Evolutionary conservation across 2,113 vertebrate genomes (phyloP).

Genomic region (Eurystomus gularis): DNA sequence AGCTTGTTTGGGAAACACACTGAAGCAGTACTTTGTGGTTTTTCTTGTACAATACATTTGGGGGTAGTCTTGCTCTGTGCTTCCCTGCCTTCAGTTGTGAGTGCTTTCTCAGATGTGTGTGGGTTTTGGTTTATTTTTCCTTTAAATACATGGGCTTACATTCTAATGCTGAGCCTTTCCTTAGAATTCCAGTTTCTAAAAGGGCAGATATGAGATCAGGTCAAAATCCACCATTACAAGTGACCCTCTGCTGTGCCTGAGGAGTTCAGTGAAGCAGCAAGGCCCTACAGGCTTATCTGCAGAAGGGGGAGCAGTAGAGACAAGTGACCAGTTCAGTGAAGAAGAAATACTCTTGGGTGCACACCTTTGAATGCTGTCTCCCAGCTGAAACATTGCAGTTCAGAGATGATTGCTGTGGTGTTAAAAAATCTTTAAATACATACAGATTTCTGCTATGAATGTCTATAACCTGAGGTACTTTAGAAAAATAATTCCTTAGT

Average conservation of each 20-base stretch:
- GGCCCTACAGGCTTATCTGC: neutral
- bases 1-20: neutral
- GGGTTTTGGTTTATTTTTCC: neutral
- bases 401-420: neutral
- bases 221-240: neutral
- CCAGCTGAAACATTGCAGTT: neutral
- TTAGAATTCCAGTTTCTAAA: neutral
- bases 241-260: neutral
- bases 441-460: neutral
- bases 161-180: neutral
- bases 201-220: neutral
- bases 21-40: neutral
- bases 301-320: neutral
- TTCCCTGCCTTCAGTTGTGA: neutral
- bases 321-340: neutral
- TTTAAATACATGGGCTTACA: neutral
- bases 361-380: neutral
- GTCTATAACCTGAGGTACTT: neutral
- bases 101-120: neutral
- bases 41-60: conserved; percentile 35
- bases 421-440: neutral
- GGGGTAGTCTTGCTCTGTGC: conserved; percentile 48
- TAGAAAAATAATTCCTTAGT: neutral
- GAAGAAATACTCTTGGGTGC: neutral
- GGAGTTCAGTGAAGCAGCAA: neutral